phyloP scores from a whole-genome alignment of 2,113 vertebrate species.

The Psittacula cyanocephala region DNA sequence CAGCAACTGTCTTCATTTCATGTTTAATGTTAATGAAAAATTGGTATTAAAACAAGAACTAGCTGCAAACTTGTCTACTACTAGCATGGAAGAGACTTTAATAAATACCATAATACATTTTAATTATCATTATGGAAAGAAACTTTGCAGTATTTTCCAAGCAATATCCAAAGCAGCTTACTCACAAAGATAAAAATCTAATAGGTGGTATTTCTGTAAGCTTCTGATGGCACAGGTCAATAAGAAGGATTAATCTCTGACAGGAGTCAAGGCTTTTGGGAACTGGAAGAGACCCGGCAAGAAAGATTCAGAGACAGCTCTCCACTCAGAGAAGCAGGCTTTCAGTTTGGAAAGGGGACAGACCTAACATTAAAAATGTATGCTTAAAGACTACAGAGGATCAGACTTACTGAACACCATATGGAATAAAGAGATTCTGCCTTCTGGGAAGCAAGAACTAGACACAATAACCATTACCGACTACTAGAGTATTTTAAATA shows the following conservation, averaged over 20 bases:
- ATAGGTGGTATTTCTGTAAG: background rate
- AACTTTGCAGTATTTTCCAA: background rate
- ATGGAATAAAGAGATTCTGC: conserved; percentile 3
- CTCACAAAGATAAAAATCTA: background rate
- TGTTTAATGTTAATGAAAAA: background rate
- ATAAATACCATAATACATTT: background rate
- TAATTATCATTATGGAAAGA: background rate
- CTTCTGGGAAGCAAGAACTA: conserved; percentile 18
- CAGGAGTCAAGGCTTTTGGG: background rate
- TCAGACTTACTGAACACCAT: background rate
- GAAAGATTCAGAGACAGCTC: background rate
- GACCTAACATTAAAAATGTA: background rate
- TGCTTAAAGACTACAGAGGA: background rate
- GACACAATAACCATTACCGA: conserved; percentile 6
- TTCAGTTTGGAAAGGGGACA: background rate
- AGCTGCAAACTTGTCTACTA: background rate
- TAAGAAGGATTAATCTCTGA: background rate
- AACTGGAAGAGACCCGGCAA: background rate
- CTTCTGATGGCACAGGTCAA: background rate
- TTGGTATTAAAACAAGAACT: background rate
- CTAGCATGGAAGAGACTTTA: background rate
- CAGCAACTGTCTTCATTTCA: background rate
- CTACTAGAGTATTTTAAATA: background rate
- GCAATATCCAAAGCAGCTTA: background rate
- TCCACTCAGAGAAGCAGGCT: background rate